Evolutionary conservation across 2,113 vertebrate genomes (phyloP).

Genomic region (Cinclus cinclus): DNA sequence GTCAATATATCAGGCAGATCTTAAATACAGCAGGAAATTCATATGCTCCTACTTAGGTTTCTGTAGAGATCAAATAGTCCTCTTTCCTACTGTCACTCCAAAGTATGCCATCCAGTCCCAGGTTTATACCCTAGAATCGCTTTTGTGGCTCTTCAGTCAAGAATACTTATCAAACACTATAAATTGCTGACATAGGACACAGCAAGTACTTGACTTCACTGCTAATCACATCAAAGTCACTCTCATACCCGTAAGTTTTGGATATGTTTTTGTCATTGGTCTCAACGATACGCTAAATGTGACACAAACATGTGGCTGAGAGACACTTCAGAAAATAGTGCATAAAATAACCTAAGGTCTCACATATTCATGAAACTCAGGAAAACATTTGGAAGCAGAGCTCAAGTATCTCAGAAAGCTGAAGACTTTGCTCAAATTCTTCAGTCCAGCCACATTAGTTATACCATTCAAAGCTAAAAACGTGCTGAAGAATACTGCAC

Average conservation of each 20-base stretch:
- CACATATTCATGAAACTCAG: not conserved
- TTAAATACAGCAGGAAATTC: not conserved
- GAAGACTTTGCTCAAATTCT: not conserved
- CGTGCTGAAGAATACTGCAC: not conserved
- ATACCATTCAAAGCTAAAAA: not conserved
- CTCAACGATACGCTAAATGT: not conserved
- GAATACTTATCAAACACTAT: not conserved
- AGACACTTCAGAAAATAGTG: not conserved
- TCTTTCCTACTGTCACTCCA: not conserved
- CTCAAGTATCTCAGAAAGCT: not conserved
- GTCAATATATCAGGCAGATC: not conserved
- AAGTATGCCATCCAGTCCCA: not conserved
- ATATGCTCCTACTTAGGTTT: not conserved
- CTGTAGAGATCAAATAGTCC: not conserved
- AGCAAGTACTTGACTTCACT: not conserved
- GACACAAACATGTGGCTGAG: not conserved
- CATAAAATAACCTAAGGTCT: not conserved
- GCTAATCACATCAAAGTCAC: not conserved
- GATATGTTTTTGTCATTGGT: not conserved
- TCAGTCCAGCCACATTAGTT: not conserved
- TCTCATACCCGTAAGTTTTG: not conserved
- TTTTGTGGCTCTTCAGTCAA: not conserved
- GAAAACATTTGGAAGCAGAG: not conserved
- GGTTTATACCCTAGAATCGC: not conserved
- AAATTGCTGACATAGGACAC: not conserved